phyloP scores from a whole-genome alignment of 2,888 invertebrate species.

The Phyllotreta cruciferae region DNA sequence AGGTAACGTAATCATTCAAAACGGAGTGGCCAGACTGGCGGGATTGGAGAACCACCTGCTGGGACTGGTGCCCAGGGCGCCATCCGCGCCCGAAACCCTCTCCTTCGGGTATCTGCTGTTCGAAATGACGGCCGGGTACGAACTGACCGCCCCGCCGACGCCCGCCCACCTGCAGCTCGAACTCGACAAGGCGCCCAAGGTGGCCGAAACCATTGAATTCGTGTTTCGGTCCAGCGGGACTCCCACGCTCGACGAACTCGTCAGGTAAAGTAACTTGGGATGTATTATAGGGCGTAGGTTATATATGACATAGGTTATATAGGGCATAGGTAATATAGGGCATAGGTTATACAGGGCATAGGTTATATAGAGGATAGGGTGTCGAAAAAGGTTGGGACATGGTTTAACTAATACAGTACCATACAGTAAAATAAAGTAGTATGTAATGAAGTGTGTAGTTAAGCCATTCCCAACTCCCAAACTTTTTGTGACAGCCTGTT shows the following conservation, averaged over 20 bases:
- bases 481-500: too few species aligned
- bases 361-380: too few species aligned
- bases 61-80: constrained; percentile 70
- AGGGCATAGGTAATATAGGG: too few species aligned
- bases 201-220: constrained; percentile 77
- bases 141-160: constrained; percentile 77
- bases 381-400: too few species aligned
- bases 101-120: constrained; percentile 86
- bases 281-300: too few species aligned
- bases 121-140: constrained; percentile 90
- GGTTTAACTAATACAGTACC: too few species aligned
- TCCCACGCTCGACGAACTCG: constrained; percentile 80
- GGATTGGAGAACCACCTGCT: constrained; percentile 87
- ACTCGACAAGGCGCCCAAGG: constrained; percentile 75
- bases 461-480: too few species aligned
- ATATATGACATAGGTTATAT: too few species aligned
- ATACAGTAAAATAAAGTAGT: too few species aligned
- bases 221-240: constrained; percentile 77
- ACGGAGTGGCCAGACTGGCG: constrained; percentile 88
- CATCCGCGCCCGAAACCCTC: constrained; percentile 68
- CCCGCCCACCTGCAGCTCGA: constrained; percentile 75
- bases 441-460: too few species aligned
- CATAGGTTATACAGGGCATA: too few species aligned
- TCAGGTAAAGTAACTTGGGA: constrained; percentile 58
- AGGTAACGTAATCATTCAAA: constrained; percentile 90